phyloP scores from a whole-genome alignment of 2,113 vertebrate genomes.

The Pagrus major region DNA sequence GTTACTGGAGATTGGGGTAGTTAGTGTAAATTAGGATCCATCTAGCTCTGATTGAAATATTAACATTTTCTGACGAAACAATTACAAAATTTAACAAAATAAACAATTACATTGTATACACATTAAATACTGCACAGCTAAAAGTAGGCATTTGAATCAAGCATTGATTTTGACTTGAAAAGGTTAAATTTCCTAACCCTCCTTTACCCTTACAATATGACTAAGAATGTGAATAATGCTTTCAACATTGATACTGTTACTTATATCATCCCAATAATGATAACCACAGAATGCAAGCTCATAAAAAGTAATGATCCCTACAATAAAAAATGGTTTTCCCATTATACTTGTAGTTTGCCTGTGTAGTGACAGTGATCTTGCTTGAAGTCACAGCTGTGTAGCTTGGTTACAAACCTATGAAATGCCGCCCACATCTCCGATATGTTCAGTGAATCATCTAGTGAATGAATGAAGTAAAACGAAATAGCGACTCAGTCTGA shows the following conservation, averaged over 20 bases:
- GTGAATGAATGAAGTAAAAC: conserved; percentile 18
- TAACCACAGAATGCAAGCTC: neutral
- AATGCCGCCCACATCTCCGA: neutral
- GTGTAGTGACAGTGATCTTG: neutral
- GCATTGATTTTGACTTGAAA: neutral
- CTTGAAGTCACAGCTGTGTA: conserved; percentile 2
- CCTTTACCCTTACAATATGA: too few species aligned
- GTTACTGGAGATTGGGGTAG: neutral
- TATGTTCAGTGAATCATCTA: neutral
- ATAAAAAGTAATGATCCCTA: conserved; percentile 8
- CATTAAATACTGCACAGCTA: neutral
- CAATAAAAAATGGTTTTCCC: neutral
- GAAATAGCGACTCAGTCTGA: neutral
- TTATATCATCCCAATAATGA: neutral
- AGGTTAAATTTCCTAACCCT: neutral
- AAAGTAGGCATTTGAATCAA: neutral
- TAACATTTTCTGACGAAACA: neutral
- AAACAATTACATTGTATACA: too few species aligned
- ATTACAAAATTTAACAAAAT: neutral
- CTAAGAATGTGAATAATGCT: too few species aligned
- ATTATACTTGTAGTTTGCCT: neutral
- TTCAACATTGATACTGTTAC: neutral
- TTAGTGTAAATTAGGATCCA: neutral
- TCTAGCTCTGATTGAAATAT: neutral
- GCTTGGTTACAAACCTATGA: neutral